These are phyloP conservation scores for Drosophila hamatofila DNA, from an alignment of 2,888 invertebrate species.

Conservation along the genomic window DNA sequence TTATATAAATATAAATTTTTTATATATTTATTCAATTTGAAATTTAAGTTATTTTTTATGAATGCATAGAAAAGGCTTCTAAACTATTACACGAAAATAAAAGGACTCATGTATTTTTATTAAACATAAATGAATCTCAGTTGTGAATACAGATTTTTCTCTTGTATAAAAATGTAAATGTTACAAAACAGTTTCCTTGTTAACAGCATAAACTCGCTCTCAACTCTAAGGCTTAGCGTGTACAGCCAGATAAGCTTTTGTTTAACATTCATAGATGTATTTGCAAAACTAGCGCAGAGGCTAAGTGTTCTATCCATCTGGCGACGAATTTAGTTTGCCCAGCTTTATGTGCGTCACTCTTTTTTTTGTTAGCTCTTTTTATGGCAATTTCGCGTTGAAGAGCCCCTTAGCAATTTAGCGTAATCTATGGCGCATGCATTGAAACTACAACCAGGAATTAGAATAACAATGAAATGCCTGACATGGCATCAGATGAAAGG, in stretches of 20 bases:
- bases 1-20: not conserved
- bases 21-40: not conserved
- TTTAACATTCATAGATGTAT: conserved; percentile 14
- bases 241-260: conserved; percentile 32
- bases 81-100: not conserved
- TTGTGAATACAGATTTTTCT: not conserved
- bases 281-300: conserved; percentile 18
- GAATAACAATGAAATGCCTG: conserved; percentile 78
- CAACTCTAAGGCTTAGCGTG: conserved; percentile 7
- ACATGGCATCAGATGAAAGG: conserved; percentile 50
- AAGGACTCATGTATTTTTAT: not conserved
- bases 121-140: not conserved
- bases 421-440: conserved; percentile 58
- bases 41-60: not conserved
- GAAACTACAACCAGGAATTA: conserved; percentile 66
- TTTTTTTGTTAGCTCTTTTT: not conserved
- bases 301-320: conserved; percentile 49
- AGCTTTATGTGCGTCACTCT: conserved; percentile 19
- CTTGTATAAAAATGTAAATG: not conserved
- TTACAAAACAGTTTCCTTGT: not conserved
- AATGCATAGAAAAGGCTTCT: too few species aligned
- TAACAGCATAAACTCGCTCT: not conserved
- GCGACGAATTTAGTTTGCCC: conserved; percentile 32
- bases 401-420: conserved; percentile 58
- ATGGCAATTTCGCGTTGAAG: conserved; percentile 19